These are phyloP conservation scores for Brachyhypopomus occidentalis DNA, from an alignment of 2,113 vertebrate species.

Conservation along the genomic window DNA sequence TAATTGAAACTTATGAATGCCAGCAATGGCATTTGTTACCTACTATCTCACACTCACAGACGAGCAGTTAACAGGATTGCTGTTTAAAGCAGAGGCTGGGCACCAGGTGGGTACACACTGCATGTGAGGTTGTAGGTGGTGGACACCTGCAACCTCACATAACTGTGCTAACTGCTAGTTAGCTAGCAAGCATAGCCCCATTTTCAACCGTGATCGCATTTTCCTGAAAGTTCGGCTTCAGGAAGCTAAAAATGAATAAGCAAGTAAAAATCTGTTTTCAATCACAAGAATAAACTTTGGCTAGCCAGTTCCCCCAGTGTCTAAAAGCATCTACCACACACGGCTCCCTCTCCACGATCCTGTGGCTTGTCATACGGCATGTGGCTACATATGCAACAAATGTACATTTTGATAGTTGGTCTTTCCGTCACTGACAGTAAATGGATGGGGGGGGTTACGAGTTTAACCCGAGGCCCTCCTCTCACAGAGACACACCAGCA, in stretches of 20 bases:
- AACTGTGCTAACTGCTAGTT: background rate
- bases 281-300: constrained; percentile 24
- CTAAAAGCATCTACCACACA: constrained; percentile 28
- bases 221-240: background rate
- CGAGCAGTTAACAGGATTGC: background rate
- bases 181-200: constrained; percentile 6
- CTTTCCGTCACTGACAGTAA: constrained; percentile 27
- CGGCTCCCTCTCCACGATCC: constrained; percentile 17
- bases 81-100: background rate
- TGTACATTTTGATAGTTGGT: constrained; percentile 11
- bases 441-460: background rate
- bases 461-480: constrained; percentile 1
- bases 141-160: background rate
- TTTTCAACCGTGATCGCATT: background rate
- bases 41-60: background rate
- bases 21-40: background rate
- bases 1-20: background rate
- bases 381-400: constrained; percentile 26
- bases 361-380: constrained; percentile 18
- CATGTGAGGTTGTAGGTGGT: background rate
- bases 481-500: background rate
- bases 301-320: constrained; percentile 17
- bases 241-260: constrained; percentile 11
- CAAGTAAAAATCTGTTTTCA: constrained; percentile 18
- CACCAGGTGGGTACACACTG: background rate